phyloP scores from a whole-genome alignment of 2,888 invertebrate genomes.

The Perizoma affinitatum region DNA sequence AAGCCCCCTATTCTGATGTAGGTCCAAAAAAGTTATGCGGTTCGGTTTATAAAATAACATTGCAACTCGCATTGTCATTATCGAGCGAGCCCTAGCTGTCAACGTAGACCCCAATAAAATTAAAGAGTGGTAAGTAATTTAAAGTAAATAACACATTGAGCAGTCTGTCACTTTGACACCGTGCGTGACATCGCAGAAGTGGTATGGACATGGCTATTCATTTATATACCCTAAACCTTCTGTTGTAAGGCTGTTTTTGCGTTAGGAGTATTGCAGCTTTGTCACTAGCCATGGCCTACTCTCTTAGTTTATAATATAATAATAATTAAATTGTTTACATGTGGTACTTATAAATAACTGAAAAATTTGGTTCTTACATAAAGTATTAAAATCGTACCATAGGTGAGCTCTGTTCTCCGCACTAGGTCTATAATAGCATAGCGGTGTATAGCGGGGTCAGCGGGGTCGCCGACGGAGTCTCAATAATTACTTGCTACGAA shows the following conservation, averaged over 20 bases:
- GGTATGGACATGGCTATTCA: conserved; percentile 35
- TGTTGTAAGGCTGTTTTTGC: conserved; percentile 39
- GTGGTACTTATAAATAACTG: no score
- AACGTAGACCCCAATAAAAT: conserved; percentile 61
- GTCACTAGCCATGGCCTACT: conserved; percentile 45
- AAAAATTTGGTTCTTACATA: no score
- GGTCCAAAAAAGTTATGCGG: conserved; percentile 15
- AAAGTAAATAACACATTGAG: conserved; percentile 79
- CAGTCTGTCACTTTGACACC: conserved; percentile 69
- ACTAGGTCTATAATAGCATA: no score
- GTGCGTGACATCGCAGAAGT: conserved; percentile 62
- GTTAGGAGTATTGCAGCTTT: conserved; percentile 46
- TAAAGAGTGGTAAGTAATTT: conserved; percentile 66
- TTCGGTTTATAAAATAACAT: conserved; percentile 60
- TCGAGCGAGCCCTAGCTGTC: conserved; percentile 62
- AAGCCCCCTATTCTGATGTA: no score
- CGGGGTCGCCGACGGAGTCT: no score
- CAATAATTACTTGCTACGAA: no score
- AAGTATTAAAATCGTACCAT: no score
- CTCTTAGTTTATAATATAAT: no score
- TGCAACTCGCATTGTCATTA: conserved; percentile 69
- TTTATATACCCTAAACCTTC: no score
- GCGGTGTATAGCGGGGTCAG: no score
- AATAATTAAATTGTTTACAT: no score
- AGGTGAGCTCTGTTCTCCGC: no score